Conservation (phyloP, 2,888 invertebrate species). For the Parelbella ahira region DNA sequence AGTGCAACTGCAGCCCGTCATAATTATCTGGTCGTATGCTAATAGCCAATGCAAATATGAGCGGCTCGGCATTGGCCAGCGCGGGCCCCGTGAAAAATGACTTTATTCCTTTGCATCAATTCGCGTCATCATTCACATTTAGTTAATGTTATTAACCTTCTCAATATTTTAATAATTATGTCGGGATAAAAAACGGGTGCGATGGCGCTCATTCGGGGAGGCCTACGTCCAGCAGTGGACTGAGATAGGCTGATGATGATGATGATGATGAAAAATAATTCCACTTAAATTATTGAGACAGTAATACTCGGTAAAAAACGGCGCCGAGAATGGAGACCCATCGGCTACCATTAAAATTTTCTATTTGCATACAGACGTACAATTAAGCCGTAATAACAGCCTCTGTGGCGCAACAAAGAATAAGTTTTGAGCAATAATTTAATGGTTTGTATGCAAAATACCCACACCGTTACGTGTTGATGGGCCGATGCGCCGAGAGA, state of each 20-base stretch:
- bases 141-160: neutral
- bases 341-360: constrained; percentile 70
- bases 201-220: too few relatives aligned
- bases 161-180: too few relatives aligned
- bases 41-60: constrained; percentile 71
- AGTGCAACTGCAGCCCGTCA: constrained; percentile 46
- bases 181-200: too few relatives aligned
- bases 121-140: constrained; percentile 18
- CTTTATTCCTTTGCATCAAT: constrained; percentile 49
- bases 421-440: constrained; percentile 80
- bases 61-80: constrained; percentile 39
- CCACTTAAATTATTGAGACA: too few relatives aligned
- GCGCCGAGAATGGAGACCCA: constrained; percentile 47
- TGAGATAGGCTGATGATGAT: too few relatives aligned
- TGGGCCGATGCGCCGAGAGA: constrained; percentile 70
- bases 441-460: constrained; percentile 80
- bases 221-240: too few relatives aligned
- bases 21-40: constrained; percentile 70
- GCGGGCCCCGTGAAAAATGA: constrained; percentile 57
- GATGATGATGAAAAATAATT: too few relatives aligned
- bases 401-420: constrained; percentile 77
- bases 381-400: constrained; percentile 77
- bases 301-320: constrained; percentile 35
- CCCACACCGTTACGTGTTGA: constrained; percentile 76
- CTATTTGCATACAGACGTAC: constrained; percentile 76